These are phyloP conservation scores for Criorhina ranunculi DNA, from an alignment of 2,888 invertebrate genomes.

Conservation along the genomic window DNA sequence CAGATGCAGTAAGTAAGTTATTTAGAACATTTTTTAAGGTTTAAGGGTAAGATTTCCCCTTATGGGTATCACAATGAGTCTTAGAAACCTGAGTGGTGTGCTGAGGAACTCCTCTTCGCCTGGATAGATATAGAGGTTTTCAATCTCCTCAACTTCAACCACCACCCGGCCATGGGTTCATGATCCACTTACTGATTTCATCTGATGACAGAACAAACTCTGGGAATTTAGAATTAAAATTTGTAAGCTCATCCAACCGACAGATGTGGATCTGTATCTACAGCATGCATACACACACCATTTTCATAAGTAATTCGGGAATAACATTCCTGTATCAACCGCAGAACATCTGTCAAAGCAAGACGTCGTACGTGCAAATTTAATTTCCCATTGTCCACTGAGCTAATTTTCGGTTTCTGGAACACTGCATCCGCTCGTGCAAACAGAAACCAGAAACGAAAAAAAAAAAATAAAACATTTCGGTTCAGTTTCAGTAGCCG, in stretches of 20 bases:
- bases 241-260: constrained; percentile 30
- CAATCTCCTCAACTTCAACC: constrained; percentile 9
- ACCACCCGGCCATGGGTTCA: constrained; percentile 3
- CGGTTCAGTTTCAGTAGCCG: constrained; percentile 68
- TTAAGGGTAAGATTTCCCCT: no score
- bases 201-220: constrained; percentile 63
- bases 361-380: constrained; percentile 72
- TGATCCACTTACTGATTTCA: constrained; percentile 55
- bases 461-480: constrained; percentile 32
- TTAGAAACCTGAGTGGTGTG: no score
- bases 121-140: constrained; percentile 4
- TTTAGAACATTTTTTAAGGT: no score
- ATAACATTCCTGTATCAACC: constrained; percentile 54
- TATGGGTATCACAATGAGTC: no score
- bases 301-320: constrained; percentile 67
- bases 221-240: constrained; percentile 72
- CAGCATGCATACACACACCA: constrained; percentile 35
- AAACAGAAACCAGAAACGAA: constrained; percentile 50
- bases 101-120: no score
- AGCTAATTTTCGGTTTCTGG: constrained; percentile 72
- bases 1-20: no score
- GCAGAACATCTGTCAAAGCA: constrained; percentile 74
- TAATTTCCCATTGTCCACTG: constrained; percentile 75
- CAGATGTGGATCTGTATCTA: constrained; percentile 12
- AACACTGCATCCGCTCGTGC: constrained; percentile 68